phyloP scores from a whole-genome alignment of 1,140 invertebrate species.

The Phortica variegata region DNA sequence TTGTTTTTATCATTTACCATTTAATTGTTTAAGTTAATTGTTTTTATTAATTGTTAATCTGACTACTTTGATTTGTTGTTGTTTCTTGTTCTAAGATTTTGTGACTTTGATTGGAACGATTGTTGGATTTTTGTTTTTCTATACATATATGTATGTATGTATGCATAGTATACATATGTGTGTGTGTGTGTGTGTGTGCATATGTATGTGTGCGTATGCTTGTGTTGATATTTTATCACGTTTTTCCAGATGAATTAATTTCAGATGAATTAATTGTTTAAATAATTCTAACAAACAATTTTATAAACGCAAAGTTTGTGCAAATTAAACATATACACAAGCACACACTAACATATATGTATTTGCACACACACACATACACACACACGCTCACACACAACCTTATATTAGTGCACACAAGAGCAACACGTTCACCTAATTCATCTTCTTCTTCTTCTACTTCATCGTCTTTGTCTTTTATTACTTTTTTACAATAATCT shows the following conservation, averaged over 20 bases:
- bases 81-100: neutral
- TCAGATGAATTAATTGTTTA: constrained; percentile 15
- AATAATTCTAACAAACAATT: no score
- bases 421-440: no score
- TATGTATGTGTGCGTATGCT: neutral
- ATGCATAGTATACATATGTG: neutral
- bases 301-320: constrained; percentile 31
- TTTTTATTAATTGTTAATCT: constrained; percentile 21
- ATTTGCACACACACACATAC: neutral
- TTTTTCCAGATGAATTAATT: constrained; percentile 15
- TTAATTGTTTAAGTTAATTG: constrained; percentile 21
- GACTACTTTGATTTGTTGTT: constrained; percentile 36
- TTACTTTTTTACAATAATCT: neutral
- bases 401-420: no score
- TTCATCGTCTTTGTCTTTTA: neutral
- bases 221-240: constrained; percentile 10
- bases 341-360: neutral
- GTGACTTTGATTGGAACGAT: neutral
- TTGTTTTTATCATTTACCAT: no score
- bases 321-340: constrained; percentile 4
- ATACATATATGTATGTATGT: constrained; percentile 17
- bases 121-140: no score
- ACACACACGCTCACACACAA: no score
- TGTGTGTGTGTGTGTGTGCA: constrained; percentile 13
- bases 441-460: constrained; percentile 4